Evolutionary conservation across 2,113 vertebrate genomes (phyloP).

Genomic region (Muscicapa adusta): DNA sequence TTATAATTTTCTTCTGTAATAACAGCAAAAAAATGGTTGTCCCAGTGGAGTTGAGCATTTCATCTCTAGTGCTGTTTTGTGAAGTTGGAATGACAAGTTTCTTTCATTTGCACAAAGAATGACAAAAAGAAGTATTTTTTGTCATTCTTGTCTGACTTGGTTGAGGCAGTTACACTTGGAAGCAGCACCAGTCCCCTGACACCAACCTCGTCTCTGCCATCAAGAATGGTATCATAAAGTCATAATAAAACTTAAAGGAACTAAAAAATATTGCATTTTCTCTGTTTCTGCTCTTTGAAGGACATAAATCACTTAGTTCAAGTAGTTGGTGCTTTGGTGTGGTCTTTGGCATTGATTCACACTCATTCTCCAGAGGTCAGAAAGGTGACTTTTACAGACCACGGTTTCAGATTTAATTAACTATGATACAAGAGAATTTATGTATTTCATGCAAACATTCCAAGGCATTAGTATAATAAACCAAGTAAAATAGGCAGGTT

Average conservation of each 20-base stretch:
- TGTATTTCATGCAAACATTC: constrained; percentile 54
- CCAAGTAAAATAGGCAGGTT: constrained; percentile 34
- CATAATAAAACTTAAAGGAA: constrained; percentile 20
- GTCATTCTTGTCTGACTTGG: constrained; percentile 54
- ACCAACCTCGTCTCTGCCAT: constrained; percentile 36
- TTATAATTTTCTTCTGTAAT: constrained; percentile 95
- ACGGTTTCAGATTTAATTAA: constrained; percentile 61
- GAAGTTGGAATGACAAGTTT: constrained; percentile 98
- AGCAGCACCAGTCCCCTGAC: constrained; percentile 42
- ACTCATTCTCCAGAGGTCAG: constrained; percentile 42
- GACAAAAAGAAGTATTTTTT: constrained; percentile 76
- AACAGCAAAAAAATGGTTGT: constrained; percentile 86
- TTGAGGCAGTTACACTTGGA: constrained; percentile 60
- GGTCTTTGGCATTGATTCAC: constrained; percentile 43
- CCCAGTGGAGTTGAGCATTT: constrained; percentile 88
- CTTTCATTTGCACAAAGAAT: constrained; percentile 89
- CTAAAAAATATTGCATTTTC: constrained; percentile 3
- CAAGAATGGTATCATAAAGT: constrained; percentile 46
- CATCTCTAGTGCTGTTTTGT: constrained; percentile 84
- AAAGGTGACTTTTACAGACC: constrained; percentile 64
- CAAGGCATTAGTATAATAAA: constrained; percentile 58
- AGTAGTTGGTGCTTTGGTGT: constrained; percentile 28
- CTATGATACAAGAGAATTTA: constrained; percentile 55
- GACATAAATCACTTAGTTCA: constrained; percentile 55
- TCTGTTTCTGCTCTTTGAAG: constrained; percentile 12